Base-by-base conservation (phyloP, 2,888 invertebrate species). In the Morpho achilles region DNA sequence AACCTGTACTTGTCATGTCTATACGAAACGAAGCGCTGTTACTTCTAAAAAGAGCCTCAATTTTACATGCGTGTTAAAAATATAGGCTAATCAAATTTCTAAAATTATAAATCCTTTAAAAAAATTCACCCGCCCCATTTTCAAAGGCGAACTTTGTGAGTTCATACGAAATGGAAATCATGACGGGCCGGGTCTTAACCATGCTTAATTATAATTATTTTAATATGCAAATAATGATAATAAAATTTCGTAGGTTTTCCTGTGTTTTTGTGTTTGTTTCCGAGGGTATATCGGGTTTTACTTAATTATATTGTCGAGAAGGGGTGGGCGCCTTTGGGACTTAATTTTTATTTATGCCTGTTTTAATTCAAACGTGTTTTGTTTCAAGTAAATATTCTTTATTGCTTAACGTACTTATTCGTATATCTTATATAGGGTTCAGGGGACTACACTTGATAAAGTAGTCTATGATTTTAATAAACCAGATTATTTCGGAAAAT, bases 211-310 rank as follows among this genome's bases (percentile, higher is more conserved):
- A 84, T 87, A 87, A 88, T 89, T 85, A 89, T 90, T 89, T 87
- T 87, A 85, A 87, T 88, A 89, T 90, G 89, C 85, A 86, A 90
- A 90, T 90, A 89, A 88, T 84, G 79, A 85, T 89, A 89, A 89
- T 89, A 87, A 89, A 87, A 89, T 89, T 84, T 80, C 76, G 78
- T 76, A 72, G 79, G 79, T 80, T 80, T 77, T 75, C 75, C 75
- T 73, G 69, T 56, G 70, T 75, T 82, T 86, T 84, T 85, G 84
- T 84, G 85, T 86, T 83, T 79, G 81, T 79, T 79, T 77, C 79
- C 71, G 76, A 73, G 75, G 64, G 81, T 75, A 87, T 88, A 88
- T 88, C 87, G 84, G 80, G 88, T 88, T 87, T 84, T 84, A 75
- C 79, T 54, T 59, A 62, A 51, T 55, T 55, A 55, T 55, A 50